Conservation (phyloP, 2,113 vertebrate genomes). For the Lycaon pictus region DNA sequence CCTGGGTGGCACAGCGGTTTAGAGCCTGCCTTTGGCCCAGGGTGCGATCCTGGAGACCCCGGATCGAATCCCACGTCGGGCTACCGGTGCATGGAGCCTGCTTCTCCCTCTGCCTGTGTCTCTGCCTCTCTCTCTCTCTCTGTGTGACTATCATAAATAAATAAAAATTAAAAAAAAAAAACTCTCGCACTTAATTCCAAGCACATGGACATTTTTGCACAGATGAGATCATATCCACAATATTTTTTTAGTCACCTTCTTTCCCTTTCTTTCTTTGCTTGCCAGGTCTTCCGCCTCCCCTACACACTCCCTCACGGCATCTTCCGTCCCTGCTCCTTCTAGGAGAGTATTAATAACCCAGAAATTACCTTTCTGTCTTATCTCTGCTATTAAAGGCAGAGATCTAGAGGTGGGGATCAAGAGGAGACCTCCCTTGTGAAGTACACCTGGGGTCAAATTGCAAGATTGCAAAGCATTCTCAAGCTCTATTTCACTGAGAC, state of each 20-base stretch:
- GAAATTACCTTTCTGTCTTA: neutral
- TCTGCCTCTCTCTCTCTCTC: no score
- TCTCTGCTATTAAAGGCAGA: neutral
- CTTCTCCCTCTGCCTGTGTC: no score
- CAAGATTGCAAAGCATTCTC: no score
- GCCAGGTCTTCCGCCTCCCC: no score
- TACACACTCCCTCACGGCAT: neutral
- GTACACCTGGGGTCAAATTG: neutral
- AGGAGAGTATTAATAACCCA: neutral
- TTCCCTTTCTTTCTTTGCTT: neutral
- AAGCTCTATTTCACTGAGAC: neutral
- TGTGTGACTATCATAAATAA: no score
- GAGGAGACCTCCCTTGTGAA: neutral
- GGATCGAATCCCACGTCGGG: no score
- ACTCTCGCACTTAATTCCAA: neutral
- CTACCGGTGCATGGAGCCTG: no score
- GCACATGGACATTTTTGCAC: neutral
- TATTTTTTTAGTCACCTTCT: neutral
- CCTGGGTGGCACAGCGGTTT: no score
- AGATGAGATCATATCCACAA: neutral
- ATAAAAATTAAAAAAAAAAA: neutral
- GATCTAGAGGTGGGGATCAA: neutral
- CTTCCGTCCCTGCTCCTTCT: neutral
- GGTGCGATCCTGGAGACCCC: accelerated
- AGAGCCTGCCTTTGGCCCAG: no score